Percentiles rank a stretch among this genome's conserved stretches.
Conservation (phyloP, 2,113 vertebrate genomes). For the Struthidea cinerea region DNA sequence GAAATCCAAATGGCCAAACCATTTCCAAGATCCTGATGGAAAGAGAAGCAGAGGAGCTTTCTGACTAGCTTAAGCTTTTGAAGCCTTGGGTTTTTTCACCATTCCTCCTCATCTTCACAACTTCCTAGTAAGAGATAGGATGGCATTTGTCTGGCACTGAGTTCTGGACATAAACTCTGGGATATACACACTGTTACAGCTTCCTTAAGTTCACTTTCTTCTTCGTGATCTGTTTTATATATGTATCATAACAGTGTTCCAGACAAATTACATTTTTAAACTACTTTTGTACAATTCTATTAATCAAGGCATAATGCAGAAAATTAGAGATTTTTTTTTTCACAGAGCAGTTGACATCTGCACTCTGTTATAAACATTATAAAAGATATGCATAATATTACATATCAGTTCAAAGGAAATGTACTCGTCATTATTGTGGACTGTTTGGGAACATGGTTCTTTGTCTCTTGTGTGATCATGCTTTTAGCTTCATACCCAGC, state of each 20-base stretch:
- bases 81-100: neutral
- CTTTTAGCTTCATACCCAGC: neutral
- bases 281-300: neutral
- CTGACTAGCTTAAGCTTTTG: neutral
- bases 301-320: neutral
- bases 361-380: neutral
- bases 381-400: neutral
- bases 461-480: neutral
- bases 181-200: neutral
- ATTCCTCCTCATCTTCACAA: neutral
- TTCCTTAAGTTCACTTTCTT: neutral
- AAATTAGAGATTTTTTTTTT: neutral
- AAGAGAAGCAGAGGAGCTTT: neutral
- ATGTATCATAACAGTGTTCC: neutral
- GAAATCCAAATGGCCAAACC: neutral
- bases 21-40: neutral
- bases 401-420: neutral
- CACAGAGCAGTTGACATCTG: neutral
- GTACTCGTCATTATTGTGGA: neutral
- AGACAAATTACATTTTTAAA: neutral
- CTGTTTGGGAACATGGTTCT: neutral
- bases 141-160: neutral
- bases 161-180: neutral
- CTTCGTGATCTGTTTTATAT: neutral
- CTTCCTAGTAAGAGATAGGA: neutral